These are phyloP conservation scores for Dermochelys coriacea DNA, from an alignment of 2,797 vertebrate species.

Conservation along the genomic window DNA sequence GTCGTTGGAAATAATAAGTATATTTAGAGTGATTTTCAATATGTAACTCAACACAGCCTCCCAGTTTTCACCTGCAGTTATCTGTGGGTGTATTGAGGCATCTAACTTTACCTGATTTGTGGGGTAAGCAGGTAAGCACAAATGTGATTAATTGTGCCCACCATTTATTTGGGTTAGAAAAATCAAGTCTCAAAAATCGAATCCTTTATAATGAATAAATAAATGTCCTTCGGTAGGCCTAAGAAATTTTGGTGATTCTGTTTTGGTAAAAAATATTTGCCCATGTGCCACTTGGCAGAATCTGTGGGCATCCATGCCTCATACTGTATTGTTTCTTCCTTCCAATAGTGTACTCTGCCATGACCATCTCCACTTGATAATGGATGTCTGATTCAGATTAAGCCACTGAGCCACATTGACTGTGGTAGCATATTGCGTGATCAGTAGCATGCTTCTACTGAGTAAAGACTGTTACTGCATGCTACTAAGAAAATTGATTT, in stretches of 20 bases:
- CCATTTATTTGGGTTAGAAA: not conserved
- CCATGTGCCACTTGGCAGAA: not conserved
- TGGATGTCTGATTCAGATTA: not conserved
- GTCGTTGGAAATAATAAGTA: not conserved
- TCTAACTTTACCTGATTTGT: not conserved
- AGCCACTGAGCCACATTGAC: not conserved
- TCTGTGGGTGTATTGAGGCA: not conserved
- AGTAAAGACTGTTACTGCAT: not conserved
- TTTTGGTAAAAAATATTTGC: not conserved
- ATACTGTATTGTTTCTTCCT: not conserved
- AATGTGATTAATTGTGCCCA: not conserved
- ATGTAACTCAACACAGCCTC: not conserved
- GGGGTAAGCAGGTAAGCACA: not conserved
- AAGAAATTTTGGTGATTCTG: not conserved
- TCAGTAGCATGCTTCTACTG: not conserved
- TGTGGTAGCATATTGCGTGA: rapidly evolving
- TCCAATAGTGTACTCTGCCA: not conserved
- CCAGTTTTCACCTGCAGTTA: not conserved
- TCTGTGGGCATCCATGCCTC: not conserved
- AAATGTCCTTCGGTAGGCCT: too few relatives aligned
- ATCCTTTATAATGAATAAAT: not conserved
- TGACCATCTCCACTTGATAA: not conserved
- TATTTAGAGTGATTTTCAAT: not conserved
- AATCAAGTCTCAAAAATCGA: not conserved
- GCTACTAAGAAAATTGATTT: not conserved